phyloP scores from a whole-genome alignment of 2,113 vertebrate genomes.

The Lampris incognitus region DNA sequence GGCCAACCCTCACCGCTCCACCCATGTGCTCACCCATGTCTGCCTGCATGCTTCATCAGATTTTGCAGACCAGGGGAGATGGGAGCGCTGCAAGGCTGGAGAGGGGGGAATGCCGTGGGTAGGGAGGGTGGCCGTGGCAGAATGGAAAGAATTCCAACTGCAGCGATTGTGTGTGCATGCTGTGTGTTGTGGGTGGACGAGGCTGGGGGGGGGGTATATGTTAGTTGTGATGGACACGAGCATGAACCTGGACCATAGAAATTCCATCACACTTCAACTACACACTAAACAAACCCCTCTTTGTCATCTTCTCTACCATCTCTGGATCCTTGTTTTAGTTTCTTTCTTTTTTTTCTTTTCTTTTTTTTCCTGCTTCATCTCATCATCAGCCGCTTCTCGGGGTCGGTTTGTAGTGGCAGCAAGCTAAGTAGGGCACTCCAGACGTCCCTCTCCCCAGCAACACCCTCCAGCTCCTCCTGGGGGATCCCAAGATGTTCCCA shows the following conservation, averaged over 20 bases:
- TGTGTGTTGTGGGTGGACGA: slow-evolving; percentile 42
- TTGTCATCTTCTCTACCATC: slow-evolving; percentile 46
- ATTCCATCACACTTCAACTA: slow-evolving; percentile 38
- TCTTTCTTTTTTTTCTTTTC: too few species aligned
- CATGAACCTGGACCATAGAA: slow-evolving; percentile 27
- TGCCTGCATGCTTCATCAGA: slow-evolving; percentile 65
- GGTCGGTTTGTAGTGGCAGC: too few species aligned
- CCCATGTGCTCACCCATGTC: slow-evolving; percentile 50
- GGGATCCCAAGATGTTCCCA: too few species aligned
- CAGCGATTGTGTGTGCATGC: slow-evolving; percentile 19
- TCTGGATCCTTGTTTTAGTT: too few species aligned
- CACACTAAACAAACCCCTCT: slow-evolving; percentile 51
- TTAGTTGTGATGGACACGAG: slow-evolving; percentile 42
- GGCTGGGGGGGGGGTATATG: background rate
- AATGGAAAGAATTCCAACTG: slow-evolving; percentile 16
- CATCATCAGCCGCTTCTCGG: too few species aligned
- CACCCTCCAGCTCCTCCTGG: too few species aligned
- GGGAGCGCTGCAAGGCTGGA: slow-evolving; percentile 45
- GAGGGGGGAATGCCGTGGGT: slow-evolving; percentile 47
- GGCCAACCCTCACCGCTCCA: slow-evolving; percentile 23
- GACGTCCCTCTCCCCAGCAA: too few species aligned
- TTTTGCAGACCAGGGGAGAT: slow-evolving; percentile 62
- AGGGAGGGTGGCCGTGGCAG: slow-evolving; percentile 41
- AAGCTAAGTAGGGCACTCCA: too few species aligned
- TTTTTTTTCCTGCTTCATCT: too few species aligned